These are phyloP conservation scores for Calcarius lapponicus DNA, from an alignment of 2,797 vertebrate genomes.

Conservation along the genomic window DNA sequence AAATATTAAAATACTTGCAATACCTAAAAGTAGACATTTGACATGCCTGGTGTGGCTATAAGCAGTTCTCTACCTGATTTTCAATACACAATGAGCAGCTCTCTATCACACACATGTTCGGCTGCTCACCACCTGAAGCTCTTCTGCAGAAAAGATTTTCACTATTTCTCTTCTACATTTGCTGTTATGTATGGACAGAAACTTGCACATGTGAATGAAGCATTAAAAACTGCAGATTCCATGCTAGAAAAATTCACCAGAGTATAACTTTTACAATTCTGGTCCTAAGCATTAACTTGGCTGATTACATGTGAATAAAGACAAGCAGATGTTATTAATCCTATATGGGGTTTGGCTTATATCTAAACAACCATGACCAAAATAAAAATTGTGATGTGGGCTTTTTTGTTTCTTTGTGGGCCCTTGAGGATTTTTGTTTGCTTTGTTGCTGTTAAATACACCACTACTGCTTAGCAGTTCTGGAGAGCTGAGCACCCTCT, in stretches of 20 bases:
- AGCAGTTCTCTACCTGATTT: neutral
- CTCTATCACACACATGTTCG: neutral
- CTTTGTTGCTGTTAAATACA: neutral
- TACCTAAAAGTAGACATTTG: fast-evolving
- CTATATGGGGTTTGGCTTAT: neutral
- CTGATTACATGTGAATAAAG: neutral
- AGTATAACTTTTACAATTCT: neutral
- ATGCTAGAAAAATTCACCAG: neutral
- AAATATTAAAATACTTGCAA: neutral
- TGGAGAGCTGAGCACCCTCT: neutral
- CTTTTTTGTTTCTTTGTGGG: neutral
- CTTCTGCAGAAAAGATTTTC: neutral
- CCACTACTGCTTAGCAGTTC: neutral
- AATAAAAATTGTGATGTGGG: neutral
- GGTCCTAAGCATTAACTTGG: neutral
- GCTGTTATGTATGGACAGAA: neutral
- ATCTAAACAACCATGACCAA: neutral
- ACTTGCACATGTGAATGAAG: neutral
- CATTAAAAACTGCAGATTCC: neutral
- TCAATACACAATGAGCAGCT: neutral
- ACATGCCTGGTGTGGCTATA: neutral
- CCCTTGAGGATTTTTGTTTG: neutral
- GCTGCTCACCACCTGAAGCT: neutral
- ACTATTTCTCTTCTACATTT: neutral
- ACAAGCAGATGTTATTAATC: neutral